Evolutionary conservation across 1,140 invertebrate genomes (phyloP).

Genomic region (Ceratina australensis): DNA sequence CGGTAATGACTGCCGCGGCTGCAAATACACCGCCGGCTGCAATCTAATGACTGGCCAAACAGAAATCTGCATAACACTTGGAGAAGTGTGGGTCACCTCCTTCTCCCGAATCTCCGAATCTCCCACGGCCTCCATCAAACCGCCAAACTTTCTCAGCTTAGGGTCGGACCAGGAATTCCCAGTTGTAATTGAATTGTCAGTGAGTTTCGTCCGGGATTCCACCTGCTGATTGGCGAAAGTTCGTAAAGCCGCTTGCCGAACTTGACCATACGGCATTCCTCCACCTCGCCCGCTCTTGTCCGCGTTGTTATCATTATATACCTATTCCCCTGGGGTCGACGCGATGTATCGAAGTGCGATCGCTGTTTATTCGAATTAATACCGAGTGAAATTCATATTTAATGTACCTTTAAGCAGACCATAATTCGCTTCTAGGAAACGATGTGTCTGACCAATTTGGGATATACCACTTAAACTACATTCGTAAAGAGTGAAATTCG

Average conservation of each 20-base stretch:
- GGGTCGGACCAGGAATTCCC: conserved; percentile 70
- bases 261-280: conserved; percentile 53
- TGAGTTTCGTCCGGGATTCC: conserved; percentile 63
- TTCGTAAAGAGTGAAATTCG: too few relatives aligned
- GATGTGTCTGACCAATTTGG: too few relatives aligned
- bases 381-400: too few relatives aligned
- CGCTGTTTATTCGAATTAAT: conserved; percentile 18
- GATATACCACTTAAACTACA: too few relatives aligned
- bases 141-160: conserved; percentile 68
- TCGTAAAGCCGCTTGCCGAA: conserved; percentile 63
- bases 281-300: conserved; percentile 24
- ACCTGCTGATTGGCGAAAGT: conserved; percentile 66
- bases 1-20: conserved; percentile 53
- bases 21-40: conserved; percentile 44
- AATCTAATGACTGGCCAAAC: conserved; percentile 75
- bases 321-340: conserved; percentile 20
- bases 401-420: too few relatives aligned
- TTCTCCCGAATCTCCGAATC: conserved; percentile 46
- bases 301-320: conserved; percentile 45
- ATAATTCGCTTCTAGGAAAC: too few relatives aligned
- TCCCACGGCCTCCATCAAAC: conserved; percentile 59
- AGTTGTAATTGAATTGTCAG: conserved; percentile 76
- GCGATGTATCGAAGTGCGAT: conserved; percentile 27
- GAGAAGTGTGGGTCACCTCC: conserved; percentile 61
- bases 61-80: conserved; percentile 79